Conservation (phyloP, 1,140 invertebrate species). For the Saccostrea echinata region DNA sequence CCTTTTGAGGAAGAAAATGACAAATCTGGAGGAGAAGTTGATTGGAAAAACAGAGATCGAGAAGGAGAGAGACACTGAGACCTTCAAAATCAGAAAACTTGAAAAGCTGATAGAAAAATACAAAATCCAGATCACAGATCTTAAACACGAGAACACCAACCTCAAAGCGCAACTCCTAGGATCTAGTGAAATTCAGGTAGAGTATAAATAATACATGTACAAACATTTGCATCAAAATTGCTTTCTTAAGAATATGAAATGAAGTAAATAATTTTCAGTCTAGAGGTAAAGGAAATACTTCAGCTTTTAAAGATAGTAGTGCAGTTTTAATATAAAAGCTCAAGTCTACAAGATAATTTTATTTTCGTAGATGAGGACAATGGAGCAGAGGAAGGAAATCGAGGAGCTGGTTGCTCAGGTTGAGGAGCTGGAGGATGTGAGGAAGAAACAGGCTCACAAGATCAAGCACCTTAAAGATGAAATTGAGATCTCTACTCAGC, state of each 20-base stretch:
- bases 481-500: conserved; percentile 61
- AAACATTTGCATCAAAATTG: not conserved
- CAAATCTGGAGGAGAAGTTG: conserved; percentile 74
- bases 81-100: conserved; percentile 72
- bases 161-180: conserved; percentile 77
- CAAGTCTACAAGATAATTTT: no score
- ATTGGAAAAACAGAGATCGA: conserved; percentile 73
- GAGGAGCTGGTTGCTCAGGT: conserved; percentile 74
- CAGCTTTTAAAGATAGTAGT: no score
- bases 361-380: conserved; percentile 64
- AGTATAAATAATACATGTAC: conserved; percentile 10
- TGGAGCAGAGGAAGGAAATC: conserved; percentile 77
- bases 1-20: conserved; percentile 89
- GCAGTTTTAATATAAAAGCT: no score
- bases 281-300: no score
- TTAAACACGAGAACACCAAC: conserved; percentile 74
- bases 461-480: conserved; percentile 74
- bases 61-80: conserved; percentile 74
- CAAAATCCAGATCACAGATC: conserved; percentile 74
- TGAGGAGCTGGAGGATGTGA: conserved; percentile 77
- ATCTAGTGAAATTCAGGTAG: conserved; percentile 76
- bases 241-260: no score
- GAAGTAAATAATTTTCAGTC: no score
- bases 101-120: conserved; percentile 77
- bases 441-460: conserved; percentile 76